Evolutionary conservation across 2,888 invertebrate genomes (phyloP), one percentile per base, ranked within the genome.

Genomic region (Agrypnus murinus): DNA sequence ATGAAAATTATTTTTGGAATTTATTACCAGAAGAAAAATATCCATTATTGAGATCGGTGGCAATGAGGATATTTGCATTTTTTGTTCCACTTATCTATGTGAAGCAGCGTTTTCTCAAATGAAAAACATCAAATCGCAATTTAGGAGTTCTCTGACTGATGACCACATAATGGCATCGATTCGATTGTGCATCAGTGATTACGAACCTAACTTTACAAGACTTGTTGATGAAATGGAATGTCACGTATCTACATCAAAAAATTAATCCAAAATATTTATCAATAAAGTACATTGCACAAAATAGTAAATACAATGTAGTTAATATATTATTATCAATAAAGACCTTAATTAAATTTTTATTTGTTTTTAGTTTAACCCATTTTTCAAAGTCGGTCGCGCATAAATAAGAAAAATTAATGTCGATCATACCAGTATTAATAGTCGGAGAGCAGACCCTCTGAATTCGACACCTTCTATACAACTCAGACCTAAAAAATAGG

Each of bases 1-100:
- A 72, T 69, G 65, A 69, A 72, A 72, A 65, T 64, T 45, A 69
- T 69, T 69, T 72, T 69, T 69, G 65, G 60, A 72, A 65, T 69
- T 59, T 69, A 65, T 69, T 69, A 69, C 65, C 65, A 71, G 59
- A 68, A 67, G 63, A 71, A 67, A 71, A 55, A 71, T 71, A 71
- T 69, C 50, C 46, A 69, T 69, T 69, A 69, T 71, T 71, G 63
- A 62, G 71, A 63, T 71, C 63, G 67, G 48, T 68, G 57, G 57
- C 67, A 68, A 62, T 62, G 67, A 71, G 64, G 64, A 62, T 71
- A 67, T 71, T 68, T 67, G 63, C 63, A 71, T 71, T 68, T 70
- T 70, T 70, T 65, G 60, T 36, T 70, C 58, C 58, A 25, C 69
- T 64, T 64, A 64, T 64, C 64, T 69, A 64, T 64, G 64, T 55